A percentile compares a stretch with the other conserved stretches of the same genome.
These are phyloP conservation scores for Sminthopsis crassicaudata DNA, from an alignment of 2,113 vertebrate genomes.

Conservation along the genomic window DNA sequence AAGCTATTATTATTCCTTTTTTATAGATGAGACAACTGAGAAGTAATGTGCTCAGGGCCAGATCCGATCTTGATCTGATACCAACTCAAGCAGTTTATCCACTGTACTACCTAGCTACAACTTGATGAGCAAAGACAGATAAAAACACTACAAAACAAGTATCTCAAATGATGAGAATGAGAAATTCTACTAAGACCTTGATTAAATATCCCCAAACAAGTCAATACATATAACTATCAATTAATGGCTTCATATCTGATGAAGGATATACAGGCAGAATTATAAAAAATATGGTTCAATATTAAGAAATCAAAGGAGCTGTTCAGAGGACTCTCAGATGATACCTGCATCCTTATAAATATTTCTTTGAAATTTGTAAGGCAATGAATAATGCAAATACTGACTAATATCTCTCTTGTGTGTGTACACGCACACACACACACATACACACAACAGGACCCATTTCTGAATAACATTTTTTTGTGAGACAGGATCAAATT, in stretches of 20 bases:
- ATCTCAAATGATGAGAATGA: not conserved
- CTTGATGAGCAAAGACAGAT: not conserved
- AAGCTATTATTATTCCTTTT: not conserved
- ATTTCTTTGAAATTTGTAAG: not conserved
- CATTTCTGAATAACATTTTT: not conserved
- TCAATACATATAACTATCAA: not conserved
- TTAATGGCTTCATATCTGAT: not conserved
- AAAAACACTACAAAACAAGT: not conserved
- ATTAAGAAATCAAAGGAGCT: not conserved
- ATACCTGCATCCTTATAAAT: not conserved
- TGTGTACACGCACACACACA: no score
- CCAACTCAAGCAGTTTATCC: no score
- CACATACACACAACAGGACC: not conserved
- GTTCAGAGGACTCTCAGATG: not conserved
- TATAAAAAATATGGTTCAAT: not conserved
- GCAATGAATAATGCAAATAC: not conserved
- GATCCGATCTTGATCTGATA: not conserved
- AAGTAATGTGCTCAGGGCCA: not conserved
- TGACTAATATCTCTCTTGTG: not conserved
- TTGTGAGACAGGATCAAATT: not conserved
- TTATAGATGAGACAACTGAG: not conserved
- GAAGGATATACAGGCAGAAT: not conserved
- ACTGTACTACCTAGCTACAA: not conserved
- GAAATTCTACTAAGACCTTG: not conserved
- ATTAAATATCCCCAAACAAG: not conserved